Base-by-base conservation (phyloP, 2,888 invertebrate species). In the Yponomeuta evonymella region DNA sequence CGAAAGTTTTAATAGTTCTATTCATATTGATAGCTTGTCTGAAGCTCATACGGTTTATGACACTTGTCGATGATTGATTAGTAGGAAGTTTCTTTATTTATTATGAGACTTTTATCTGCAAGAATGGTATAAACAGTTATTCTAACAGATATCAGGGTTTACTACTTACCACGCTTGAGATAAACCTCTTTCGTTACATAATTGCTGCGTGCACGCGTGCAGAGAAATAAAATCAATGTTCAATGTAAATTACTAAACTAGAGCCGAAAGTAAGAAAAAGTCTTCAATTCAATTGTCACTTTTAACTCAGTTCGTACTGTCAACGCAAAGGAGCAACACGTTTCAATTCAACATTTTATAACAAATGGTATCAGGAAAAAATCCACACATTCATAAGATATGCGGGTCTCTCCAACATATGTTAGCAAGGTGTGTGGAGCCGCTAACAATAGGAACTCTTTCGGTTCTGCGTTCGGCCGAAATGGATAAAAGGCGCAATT, bases 401-500 rank as follows among this genome's bases (percentile, higher is more conserved):
- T 88, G 81, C 87, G 89, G 89, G 87, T 62, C 72, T 63, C 29
- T 10, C 65, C 73, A 76, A 76, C 87, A 89, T 84, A 84, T 87
- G 88, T 76, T 72, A 70, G 82, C 89, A 91, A 91, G 90, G 89
- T 90, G 90, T 70, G 62, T 36, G 15, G 29, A 30, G 73, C 78
- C 30, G 74, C 72, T 75, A 74, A 83, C 81, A 84, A 86, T 80
- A 75, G 76, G 81, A 88, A 86, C 87, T 88, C 85, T 88, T 87
- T 85, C 77, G 43, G 76, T 30, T 15, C 36, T 67, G 64, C 48
- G 15, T 63, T 69, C 64, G 23, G 30, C 58, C 48, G 30, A 23
- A 43, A 43, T 43, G 43, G 51, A 74, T 75, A 78, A 89, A 90
- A 90, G 90, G 88, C 90, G 90, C 89, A 83, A 86, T 86, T 81